Percentiles rank a stretch among this genome's conserved stretches.
These are phyloP conservation scores for Cancer borealis DNA, from an alignment of 2,888 invertebrate genomes.

Conservation along the genomic window DNA sequence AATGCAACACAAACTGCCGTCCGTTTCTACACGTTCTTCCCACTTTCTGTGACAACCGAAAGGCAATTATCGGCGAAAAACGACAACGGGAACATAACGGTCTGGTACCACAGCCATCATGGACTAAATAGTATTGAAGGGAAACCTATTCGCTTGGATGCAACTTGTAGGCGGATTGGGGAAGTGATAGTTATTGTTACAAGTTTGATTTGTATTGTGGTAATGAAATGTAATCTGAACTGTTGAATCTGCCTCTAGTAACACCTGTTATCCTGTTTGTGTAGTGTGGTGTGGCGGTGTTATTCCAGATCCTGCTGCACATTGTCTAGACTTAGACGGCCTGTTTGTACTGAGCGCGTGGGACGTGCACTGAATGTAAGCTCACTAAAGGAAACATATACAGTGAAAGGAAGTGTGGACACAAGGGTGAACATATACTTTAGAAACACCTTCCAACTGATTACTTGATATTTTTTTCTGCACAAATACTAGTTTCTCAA, in stretches of 20 bases:
- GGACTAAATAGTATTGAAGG: neutral
- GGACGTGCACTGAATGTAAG: neutral
- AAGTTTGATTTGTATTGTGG: constrained; percentile 10
- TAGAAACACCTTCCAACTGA: neutral
- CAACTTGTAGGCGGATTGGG: neutral
- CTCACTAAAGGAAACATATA: neutral
- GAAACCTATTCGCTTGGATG: constrained; percentile 20
- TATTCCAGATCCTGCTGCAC: neutral
- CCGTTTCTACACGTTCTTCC: neutral
- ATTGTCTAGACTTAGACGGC: neutral
- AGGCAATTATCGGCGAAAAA: neutral
- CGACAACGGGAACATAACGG: neutral
- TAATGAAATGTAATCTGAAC: neutral
- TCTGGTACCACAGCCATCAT: neutral
- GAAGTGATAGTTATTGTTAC: neutral
- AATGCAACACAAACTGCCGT: too few species aligned
- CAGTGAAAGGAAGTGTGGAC: neutral
- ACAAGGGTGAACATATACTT: neutral
- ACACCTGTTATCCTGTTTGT: neutral
- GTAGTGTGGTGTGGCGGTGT: neutral
- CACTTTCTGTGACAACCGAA: neutral
- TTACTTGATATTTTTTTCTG: neutral
- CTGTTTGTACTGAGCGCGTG: neutral
- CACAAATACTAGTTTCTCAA: neutral
- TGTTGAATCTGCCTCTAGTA: neutral